Base-by-base conservation (phyloP, 2,797 vertebrate species). In the Microctenopoma steveboyesi region DNA sequence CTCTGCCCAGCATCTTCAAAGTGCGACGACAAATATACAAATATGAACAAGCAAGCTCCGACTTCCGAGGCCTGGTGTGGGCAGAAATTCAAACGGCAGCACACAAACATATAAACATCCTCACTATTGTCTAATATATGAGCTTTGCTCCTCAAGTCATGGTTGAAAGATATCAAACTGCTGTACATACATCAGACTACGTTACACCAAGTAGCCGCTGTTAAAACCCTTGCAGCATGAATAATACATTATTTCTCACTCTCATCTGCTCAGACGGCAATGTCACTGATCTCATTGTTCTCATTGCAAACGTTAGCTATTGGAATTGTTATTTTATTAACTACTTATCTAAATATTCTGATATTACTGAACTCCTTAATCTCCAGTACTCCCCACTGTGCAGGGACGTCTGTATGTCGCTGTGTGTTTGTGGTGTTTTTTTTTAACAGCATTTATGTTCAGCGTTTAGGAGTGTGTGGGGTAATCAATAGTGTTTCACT, bases 401-500 rank as follows among this genome's bases (percentile, higher is more conserved):
- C 7, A 47, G 33, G 60, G 58, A 55, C 7, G 27, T 76, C 58
- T 78, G 76, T 80, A 80, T 65, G 81, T 81, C 74, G 6, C 50
- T 0, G 42, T 64, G 66, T 69, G 63, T 68, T 9, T 53, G 27
- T 52, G 67, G 55, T 40, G 56, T 33, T 33, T 3, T 33, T 33
- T 3, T 33, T 33, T 33, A 46, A 58, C 79, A 72, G 60, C 78
- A 81, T 88, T 84, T 86, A 83, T 83, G 83, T 76, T 79, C 51
- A 7, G 50, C 28, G 22, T 74, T 75, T 42, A 53, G 15, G 72
- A 52, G 74, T 40, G 69, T 74, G 64, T 61, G 59, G 35, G 79
- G 67, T 85, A 83, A 91, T 92, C 89, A 85, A 92, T 91, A 91
- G 66, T 61, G 76, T 89, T 88, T 81, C 76, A 76, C 71, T 82